A percentile compares a stretch with the other conserved stretches of the same genome.
phyloP scores from a whole-genome alignment of 2,797 vertebrate genomes.

The Clangula hyemalis region DNA sequence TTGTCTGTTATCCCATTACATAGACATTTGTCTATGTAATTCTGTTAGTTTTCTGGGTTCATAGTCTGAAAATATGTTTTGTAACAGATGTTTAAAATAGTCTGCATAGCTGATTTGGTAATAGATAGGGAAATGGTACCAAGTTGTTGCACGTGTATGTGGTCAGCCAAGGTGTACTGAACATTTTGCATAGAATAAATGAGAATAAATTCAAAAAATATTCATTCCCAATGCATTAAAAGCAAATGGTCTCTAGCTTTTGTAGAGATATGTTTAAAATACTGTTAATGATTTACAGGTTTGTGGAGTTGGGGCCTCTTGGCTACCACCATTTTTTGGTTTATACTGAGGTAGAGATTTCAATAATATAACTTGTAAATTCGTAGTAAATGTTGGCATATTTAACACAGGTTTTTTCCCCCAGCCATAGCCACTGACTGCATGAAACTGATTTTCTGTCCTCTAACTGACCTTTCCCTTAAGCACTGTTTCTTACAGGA shows the following conservation, averaged over 20 bases:
- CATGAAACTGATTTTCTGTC: background rate
- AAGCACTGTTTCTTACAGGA: slow-evolving; percentile 15
- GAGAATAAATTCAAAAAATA: background rate
- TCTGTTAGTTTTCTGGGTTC: background rate
- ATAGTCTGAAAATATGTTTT: background rate
- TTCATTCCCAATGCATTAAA: background rate
- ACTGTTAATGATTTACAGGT: background rate
- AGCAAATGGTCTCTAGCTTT: background rate
- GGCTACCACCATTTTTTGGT: background rate
- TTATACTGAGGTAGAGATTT: background rate
- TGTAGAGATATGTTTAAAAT: background rate
- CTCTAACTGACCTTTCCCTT: slow-evolving; percentile 28
- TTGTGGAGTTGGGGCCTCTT: background rate
- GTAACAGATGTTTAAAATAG: background rate
- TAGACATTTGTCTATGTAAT: background rate
- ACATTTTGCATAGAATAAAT: background rate
- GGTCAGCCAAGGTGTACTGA: background rate
- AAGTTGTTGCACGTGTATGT: background rate
- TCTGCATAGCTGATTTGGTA: background rate
- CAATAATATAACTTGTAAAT: background rate
- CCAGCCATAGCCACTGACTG: background rate
- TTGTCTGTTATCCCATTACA: slow-evolving; percentile 37
- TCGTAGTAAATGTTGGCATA: background rate
- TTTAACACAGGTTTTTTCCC: background rate
- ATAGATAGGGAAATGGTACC: background rate